These are phyloP conservation scores for Cantharis flavilabris DNA, from an alignment of 2,888 invertebrate genomes.

Conservation along the genomic window DNA sequence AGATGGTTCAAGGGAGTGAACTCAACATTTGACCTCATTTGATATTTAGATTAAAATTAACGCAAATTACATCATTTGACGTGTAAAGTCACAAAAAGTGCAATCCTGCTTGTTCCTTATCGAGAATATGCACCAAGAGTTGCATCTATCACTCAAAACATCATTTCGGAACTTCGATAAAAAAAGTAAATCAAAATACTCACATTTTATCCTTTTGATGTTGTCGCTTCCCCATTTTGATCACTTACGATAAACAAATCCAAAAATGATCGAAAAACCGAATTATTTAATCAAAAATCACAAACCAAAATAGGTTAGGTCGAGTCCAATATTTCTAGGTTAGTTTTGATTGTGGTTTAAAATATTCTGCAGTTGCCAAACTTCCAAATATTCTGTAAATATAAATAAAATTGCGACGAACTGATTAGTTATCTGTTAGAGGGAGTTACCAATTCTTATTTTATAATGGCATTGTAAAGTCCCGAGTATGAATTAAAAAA, in stretches of 20 bases:
- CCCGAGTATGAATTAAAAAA: not conserved
- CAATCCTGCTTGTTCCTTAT: not conserved
- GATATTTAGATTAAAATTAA: not conserved
- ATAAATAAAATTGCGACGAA: not conserved
- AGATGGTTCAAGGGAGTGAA: not conserved
- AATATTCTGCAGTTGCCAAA: not conserved
- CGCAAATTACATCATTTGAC: not conserved
- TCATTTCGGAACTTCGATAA: not conserved
- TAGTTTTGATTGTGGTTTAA: not conserved
- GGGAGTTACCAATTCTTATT: not conserved
- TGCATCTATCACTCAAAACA: not conserved
- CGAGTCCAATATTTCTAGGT: not conserved
- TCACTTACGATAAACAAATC: not conserved
- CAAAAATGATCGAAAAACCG: not conserved
- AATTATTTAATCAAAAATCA: not conserved
- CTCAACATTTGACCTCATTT: not conserved
- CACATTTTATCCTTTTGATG: conserved; percentile 95
- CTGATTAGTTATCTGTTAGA: not conserved
- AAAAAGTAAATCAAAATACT: conserved; percentile 39
- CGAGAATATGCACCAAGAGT: not conserved
- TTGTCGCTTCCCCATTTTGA: conserved; percentile 88
- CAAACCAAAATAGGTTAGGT: not conserved
- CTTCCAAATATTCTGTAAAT: not conserved
- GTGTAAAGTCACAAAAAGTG: not conserved
- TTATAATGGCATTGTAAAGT: too few species aligned